Conservation (phyloP, 2,113 vertebrate genomes). For the Antechinus flavipes region DNA sequence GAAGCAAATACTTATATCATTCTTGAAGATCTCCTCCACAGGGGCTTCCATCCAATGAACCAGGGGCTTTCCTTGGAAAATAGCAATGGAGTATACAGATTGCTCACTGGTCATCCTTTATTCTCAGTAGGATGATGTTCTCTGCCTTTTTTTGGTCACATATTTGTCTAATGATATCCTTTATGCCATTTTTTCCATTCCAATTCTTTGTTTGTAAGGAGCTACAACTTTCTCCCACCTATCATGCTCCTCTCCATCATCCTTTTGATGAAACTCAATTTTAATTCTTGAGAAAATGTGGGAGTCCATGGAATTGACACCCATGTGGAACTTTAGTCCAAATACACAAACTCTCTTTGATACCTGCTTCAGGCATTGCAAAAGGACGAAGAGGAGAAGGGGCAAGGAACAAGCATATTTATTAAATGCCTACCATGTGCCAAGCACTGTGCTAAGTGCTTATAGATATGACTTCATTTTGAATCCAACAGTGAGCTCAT, state of each 20-base stretch:
- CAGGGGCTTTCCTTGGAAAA: neutral
- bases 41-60: neutral
- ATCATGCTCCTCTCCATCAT: neutral
- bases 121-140: neutral
- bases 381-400: neutral
- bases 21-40: neutral
- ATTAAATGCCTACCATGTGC: neutral
- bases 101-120: neutral
- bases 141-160: neutral
- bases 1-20: neutral
- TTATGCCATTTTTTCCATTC: neutral
- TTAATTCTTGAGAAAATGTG: neutral
- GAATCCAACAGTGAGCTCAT: neutral
- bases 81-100: neutral
- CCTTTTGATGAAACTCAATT: neutral
- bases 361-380: constrained; percentile 13
- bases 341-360: constrained; percentile 15
- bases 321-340: neutral
- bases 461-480: neutral
- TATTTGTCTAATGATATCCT: neutral
- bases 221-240: neutral
- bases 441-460: neutral
- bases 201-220: neutral
- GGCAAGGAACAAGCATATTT: neutral
- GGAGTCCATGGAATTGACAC: neutral